Percentiles rank a stretch among this genome's conserved stretches.
Conservation (phyloP, 2,888 invertebrate genomes). For the Cryptus viduatorius region DNA sequence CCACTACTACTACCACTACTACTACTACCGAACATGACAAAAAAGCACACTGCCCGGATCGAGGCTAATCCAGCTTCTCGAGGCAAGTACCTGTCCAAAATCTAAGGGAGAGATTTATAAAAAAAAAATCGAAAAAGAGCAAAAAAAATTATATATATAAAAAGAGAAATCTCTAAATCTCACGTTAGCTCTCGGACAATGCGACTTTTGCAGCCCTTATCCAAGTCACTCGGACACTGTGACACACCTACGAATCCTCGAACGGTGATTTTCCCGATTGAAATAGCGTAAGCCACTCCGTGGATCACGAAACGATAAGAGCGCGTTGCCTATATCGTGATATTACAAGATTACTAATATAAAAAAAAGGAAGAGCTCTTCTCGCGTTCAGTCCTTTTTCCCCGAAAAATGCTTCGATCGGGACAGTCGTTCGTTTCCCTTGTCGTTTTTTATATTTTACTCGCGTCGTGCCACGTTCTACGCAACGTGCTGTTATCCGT, state of each 20-base stretch:
- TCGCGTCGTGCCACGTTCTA: constrained; percentile 58
- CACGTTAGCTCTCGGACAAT: constrained; percentile 66
- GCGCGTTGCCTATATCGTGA: constrained; percentile 68
- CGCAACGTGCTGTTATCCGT: constrained; percentile 80
- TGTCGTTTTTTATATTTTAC: constrained; percentile 28
- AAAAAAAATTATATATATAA: neutral
- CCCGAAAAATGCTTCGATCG: constrained; percentile 14
- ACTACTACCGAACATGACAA: constrained; percentile 85
- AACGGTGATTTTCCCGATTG: constrained; percentile 60
- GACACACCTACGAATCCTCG: constrained; percentile 70
- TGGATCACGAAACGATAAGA: constrained; percentile 66
- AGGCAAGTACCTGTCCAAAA: constrained; percentile 84
- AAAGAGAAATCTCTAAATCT: constrained; percentile 50
- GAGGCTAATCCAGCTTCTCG: constrained; percentile 85
- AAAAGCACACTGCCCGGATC: constrained; percentile 85
- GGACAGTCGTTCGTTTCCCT: neutral
- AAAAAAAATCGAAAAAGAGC: constrained; percentile 26
- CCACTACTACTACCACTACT: constrained; percentile 84
- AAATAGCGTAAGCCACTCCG: constrained; percentile 51
- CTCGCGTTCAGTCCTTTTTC: neutral
- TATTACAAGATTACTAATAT: constrained; percentile 5
- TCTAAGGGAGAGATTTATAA: constrained; percentile 61
- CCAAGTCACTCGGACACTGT: constrained; percentile 70
- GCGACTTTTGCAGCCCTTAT: constrained; percentile 80
- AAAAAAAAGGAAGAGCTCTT: constrained; percentile 5